These are phyloP conservation scores for Danio albolineatus DNA, from an alignment of 2,797 vertebrate species.

Conservation along the genomic window DNA sequence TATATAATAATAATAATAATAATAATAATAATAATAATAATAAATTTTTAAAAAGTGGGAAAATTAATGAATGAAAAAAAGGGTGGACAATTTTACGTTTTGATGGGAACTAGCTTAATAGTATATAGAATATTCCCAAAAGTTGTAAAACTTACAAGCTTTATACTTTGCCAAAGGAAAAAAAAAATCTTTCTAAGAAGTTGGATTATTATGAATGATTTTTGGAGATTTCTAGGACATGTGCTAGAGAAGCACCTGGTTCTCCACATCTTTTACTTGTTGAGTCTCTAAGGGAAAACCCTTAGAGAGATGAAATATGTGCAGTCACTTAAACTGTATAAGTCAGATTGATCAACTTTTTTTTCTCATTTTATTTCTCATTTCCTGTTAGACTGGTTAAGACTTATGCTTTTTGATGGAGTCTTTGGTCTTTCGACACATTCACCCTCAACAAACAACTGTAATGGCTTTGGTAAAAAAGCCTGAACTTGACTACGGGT, in stretches of 20 bases:
- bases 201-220: background rate
- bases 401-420: constrained; percentile 27
- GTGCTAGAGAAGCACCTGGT: background rate
- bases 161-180: too few relatives aligned
- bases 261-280: background rate
- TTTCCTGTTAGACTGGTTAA: constrained; percentile 2
- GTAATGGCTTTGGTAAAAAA: constrained; percentile 17
- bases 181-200: too few relatives aligned
- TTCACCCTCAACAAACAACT: constrained; percentile 8
- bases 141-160: too few relatives aligned
- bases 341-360: background rate
- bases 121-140: too few relatives aligned
- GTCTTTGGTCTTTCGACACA: constrained; percentile 40
- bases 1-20: too few relatives aligned
- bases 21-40: too few relatives aligned
- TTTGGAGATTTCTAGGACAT: background rate
- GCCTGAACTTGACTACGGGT: constrained; percentile 22
- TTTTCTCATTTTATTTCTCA: too few relatives aligned
- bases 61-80: too few relatives aligned
- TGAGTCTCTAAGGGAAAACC: background rate
- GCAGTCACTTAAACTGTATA: background rate
- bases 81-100: too few relatives aligned
- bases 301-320: background rate
- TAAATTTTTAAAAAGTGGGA: too few relatives aligned
- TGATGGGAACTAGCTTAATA: too few relatives aligned